A percentile compares a stretch with the other conserved stretches of the same genome.
Conservation (phyloP, 2,888 invertebrate species). For the Sipha maydis region DNA sequence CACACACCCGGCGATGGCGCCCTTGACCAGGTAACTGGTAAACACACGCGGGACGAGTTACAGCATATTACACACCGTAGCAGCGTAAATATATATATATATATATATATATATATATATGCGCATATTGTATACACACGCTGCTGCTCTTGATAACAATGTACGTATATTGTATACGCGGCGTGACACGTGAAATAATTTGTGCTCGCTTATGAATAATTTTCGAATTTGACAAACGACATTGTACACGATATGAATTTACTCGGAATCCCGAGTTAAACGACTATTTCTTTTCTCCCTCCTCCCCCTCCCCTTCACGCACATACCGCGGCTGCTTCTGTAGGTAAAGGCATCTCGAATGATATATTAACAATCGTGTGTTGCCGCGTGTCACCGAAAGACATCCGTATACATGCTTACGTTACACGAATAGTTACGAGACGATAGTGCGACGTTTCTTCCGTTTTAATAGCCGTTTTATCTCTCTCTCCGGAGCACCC, state of each 20-base stretch:
- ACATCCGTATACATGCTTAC: background rate
- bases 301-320: background rate
- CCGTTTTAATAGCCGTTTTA: background rate
- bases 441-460: background rate
- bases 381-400: too few species aligned
- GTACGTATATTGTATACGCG: background rate
- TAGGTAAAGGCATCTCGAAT: background rate
- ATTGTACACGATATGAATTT: background rate
- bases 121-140: too few species aligned
- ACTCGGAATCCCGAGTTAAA: background rate
- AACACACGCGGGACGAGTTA: background rate
- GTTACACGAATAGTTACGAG: background rate
- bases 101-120: too few species aligned
- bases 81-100: too few species aligned
- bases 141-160: background rate
- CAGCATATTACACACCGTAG: background rate
- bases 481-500: too few species aligned
- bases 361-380: background rate
- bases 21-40: constrained; percentile 21
- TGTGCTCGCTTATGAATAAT: constrained; percentile 49
- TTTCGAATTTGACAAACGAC: constrained; percentile 56
- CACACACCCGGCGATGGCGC: background rate
- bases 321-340: background rate
- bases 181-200: constrained; percentile 45
- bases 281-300: too few species aligned